Evolutionary conservation across 2,797 vertebrate species (phyloP).

Genomic region (Malacoraja senta): DNA sequence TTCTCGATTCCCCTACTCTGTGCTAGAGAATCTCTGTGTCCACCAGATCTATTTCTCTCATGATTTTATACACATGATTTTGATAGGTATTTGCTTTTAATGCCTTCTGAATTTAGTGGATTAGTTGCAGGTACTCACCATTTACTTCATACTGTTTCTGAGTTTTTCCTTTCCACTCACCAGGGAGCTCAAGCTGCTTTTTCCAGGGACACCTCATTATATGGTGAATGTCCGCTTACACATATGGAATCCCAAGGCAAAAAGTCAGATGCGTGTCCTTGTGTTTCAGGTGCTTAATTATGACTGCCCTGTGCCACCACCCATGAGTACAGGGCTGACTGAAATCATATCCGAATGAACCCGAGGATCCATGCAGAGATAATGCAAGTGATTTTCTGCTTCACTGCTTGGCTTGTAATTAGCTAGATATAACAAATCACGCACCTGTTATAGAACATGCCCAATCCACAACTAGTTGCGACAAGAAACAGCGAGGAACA

Average conservation of each 20-base stretch:
- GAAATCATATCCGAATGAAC: background rate
- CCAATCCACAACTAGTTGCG: background rate
- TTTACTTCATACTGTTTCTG: background rate
- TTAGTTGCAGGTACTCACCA: background rate
- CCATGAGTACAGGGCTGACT: background rate
- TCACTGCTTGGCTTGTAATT: background rate
- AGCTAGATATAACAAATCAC: background rate
- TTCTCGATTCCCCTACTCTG: too few species aligned
- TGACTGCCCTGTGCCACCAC: background rate
- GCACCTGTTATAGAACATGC: background rate
- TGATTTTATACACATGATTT: background rate
- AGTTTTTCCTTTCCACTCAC: background rate
- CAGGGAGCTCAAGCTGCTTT: background rate
- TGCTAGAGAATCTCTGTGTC: too few species aligned
- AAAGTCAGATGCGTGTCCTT: background rate
- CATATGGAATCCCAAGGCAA: background rate
- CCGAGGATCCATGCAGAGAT: background rate
- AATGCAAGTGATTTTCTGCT: background rate
- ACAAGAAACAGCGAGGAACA: background rate
- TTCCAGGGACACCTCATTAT: background rate
- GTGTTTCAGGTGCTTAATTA: background rate
- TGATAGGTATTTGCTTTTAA: background rate
- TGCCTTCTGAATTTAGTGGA: background rate
- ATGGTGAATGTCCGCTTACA: background rate
- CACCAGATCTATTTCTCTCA: too few species aligned